Conservation (phyloP, 2,888 invertebrate species). For the Scaptomyza flava region DNA sequence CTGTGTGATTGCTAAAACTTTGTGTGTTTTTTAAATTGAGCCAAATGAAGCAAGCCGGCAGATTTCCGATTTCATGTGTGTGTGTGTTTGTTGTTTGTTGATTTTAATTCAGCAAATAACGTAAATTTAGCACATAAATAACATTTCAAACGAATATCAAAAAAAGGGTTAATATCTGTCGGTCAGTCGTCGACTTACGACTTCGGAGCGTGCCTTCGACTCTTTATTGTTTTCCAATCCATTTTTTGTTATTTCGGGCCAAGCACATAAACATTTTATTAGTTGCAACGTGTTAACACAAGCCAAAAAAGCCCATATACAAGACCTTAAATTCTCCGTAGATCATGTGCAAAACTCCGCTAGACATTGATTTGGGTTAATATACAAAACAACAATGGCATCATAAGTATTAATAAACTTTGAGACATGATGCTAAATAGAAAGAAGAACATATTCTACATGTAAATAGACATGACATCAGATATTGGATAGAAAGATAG, state of each 20-base stretch:
- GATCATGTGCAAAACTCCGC: constrained; percentile 14
- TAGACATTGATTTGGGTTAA: constrained; percentile 55
- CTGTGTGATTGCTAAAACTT: constrained; percentile 44
- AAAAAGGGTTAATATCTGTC: constrained; percentile 69
- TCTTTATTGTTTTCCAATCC: constrained; percentile 68
- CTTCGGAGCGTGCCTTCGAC: constrained; percentile 46
- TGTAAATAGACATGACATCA: not conserved
- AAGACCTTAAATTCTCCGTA: constrained; percentile 26
- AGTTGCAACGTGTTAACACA: constrained; percentile 71
- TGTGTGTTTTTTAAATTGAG: constrained; percentile 67
- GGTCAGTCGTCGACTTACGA: constrained; percentile 44
- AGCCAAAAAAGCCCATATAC: constrained; percentile 6
- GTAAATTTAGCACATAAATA: constrained; percentile 74
- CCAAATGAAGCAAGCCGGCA: constrained; percentile 47
- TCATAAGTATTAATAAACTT: constrained; percentile 39
- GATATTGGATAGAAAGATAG: not conserved
- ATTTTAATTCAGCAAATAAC: constrained; percentile 70
- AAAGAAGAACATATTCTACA: not conserved
- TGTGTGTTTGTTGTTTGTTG: constrained; percentile 36
- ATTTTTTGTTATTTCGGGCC: constrained; percentile 29
- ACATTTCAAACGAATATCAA: constrained; percentile 68
- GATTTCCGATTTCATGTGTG: constrained; percentile 2
- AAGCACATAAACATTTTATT: constrained; percentile 72
- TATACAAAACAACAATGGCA: constrained; percentile 27
- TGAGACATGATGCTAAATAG: constrained; percentile 2